phyloP scores from a whole-genome alignment of 2,113 vertebrate species.

The Craseonycteris thonglongyai region DNA sequence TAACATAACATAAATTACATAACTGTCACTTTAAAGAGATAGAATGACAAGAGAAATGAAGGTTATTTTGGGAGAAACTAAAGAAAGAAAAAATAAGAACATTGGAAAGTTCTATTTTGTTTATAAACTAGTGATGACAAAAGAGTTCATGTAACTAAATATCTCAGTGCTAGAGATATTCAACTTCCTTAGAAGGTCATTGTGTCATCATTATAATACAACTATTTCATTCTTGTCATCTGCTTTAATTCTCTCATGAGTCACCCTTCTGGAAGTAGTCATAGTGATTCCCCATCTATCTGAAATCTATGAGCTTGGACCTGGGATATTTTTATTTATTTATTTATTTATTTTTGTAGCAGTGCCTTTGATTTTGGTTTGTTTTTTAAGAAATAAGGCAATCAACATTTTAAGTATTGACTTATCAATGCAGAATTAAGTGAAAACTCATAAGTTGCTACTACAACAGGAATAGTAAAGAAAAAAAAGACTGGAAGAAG shows the following conservation, averaged over 20 bases:
- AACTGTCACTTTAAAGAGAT: not conserved
- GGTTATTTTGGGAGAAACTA: not conserved
- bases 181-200: not conserved
- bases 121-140: not conserved
- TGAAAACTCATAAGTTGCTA: no score
- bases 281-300: not conserved
- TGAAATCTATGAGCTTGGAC: not conserved
- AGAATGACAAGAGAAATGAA: not conserved
- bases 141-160: not conserved
- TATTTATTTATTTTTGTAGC: no score
- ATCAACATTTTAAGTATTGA: no score
- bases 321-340: not conserved
- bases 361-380: not conserved
- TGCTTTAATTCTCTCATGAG: not conserved
- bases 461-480: no score
- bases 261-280: not conserved
- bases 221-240: not conserved
- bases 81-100: not conserved
- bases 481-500: no score
- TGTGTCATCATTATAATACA: not conserved
- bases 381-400: not conserved
- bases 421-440: no score
- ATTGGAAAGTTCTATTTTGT: not conserved
- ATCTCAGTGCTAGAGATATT: not conserved
- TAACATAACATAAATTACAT: not conserved